Evolutionary conservation across 2,113 vertebrate genomes (phyloP).

Genomic region (Alosa alosa): DNA sequence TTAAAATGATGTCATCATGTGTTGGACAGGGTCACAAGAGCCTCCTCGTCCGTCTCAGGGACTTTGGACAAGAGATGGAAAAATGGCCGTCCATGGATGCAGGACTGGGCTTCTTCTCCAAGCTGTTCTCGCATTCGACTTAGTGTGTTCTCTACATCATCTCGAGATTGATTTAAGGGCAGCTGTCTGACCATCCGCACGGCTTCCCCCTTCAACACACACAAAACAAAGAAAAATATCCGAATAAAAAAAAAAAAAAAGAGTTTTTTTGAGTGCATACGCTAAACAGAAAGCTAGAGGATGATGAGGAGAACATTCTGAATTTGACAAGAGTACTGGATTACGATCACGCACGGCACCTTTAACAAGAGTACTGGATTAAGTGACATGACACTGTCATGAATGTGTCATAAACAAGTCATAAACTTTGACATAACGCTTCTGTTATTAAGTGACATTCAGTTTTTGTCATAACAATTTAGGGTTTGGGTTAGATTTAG

Average conservation of each 20-base stretch:
- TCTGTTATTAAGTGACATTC: no score
- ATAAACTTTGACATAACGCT: no score
- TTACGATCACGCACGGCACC: background rate
- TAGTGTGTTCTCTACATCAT: constrained; percentile 81
- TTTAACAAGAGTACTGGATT: background rate
- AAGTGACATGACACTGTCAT: no score
- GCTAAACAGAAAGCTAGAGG: background rate
- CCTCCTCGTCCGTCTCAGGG: constrained; percentile 70
- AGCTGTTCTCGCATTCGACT: constrained; percentile 81
- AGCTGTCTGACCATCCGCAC: constrained; percentile 86
- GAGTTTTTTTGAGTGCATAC: background rate
- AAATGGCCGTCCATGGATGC: constrained; percentile 88
- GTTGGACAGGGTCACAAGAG: constrained; percentile 32
- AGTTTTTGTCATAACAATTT: no score
- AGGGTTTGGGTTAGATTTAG: no score
- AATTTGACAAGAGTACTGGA: background rate
- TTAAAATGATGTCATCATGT: background rate
- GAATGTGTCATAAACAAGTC: no score
- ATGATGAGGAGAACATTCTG: background rate
- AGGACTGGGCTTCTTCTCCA: constrained; percentile 71
- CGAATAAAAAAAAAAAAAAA: no score
- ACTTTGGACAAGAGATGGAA: constrained; percentile 81
- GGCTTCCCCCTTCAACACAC: constrained; percentile 81
- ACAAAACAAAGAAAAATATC: background rate
- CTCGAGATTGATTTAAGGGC: constrained; percentile 78